These are phyloP conservation scores for Pseudocheirus occidentalis DNA, from an alignment of 2,797 vertebrate genomes.

Conservation along the genomic window DNA sequence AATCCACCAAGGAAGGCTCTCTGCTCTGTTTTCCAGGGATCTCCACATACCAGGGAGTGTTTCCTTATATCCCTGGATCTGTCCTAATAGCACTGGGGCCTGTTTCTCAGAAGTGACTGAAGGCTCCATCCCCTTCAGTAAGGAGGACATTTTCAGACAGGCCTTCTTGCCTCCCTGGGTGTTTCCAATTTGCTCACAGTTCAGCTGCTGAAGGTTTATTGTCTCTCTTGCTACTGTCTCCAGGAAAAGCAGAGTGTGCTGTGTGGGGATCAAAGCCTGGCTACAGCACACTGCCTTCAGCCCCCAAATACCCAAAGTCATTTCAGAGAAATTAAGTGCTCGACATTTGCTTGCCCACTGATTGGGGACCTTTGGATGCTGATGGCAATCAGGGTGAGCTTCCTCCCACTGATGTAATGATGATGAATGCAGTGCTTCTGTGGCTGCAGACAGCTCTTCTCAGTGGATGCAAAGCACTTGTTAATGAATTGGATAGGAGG, in stretches of 20 bases:
- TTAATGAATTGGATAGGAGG: conserved; percentile 92
- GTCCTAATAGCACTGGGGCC: conserved; percentile 80
- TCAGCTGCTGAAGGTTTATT: conserved; percentile 83
- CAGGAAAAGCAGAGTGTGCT: conserved; percentile 51
- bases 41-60: conserved; percentile 70
- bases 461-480: conserved; percentile 81
- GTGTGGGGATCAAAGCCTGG: conserved; percentile 73
- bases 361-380: conserved; percentile 84
- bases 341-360: conserved; percentile 86
- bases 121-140: conserved; percentile 73
- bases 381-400: conserved; percentile 92
- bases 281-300: conserved; percentile 52
- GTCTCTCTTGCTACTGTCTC: conserved; percentile 77
- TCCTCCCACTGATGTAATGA: conserved; percentile 95
- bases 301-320: conserved; percentile 73
- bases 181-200: conserved; percentile 77
- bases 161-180: conserved; percentile 69
- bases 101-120: conserved; percentile 73
- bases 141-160: conserved; percentile 73
- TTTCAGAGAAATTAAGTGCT: conserved; percentile 82
- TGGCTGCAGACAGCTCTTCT: conserved; percentile 87
- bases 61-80: conserved; percentile 83
- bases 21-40: conserved; percentile 61
- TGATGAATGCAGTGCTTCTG: conserved; percentile 91
- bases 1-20: conserved; percentile 3